phyloP scores from a whole-genome alignment of 2,797 vertebrate genomes.

The Rhadinocentrus ornatus region DNA sequence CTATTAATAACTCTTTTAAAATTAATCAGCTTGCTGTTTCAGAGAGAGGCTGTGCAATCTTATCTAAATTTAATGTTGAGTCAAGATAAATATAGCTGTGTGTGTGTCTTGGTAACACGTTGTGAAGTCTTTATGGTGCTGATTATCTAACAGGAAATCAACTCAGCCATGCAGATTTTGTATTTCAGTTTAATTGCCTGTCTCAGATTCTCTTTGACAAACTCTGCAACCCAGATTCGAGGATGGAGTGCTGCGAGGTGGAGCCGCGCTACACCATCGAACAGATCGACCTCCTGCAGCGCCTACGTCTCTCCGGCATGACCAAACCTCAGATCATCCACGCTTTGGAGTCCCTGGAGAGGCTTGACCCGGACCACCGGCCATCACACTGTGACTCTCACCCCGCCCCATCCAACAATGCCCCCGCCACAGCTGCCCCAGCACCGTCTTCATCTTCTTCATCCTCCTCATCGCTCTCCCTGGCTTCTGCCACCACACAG shows the following conservation, averaged over 20 bases:
- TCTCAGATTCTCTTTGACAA: conserved; percentile 22
- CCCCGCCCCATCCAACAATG: conserved; percentile 60
- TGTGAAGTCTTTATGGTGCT: conserved; percentile 26
- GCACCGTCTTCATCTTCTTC: conserved; percentile 81
- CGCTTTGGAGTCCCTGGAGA: conserved; percentile 86
- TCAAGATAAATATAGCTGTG: conserved; percentile 65
- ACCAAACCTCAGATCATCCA: conserved; percentile 88
- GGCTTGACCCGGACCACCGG: conserved; percentile 84
- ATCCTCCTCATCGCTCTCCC: conserved; percentile 83
- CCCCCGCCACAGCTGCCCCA: conserved; percentile 52
- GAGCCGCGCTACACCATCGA: conserved; percentile 89
- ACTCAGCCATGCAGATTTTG: conserved; percentile 8
- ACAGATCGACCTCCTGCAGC: conserved; percentile 88
- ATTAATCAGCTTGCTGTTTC: conserved; percentile 41
- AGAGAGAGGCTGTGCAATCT: conserved; percentile 27
- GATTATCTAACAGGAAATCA: conserved; percentile 46
- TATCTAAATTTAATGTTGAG: conserved; percentile 57
- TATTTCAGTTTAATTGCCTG: neutral
- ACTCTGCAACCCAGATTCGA: conserved; percentile 72
- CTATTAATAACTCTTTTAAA: conserved; percentile 70
- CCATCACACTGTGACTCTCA: conserved; percentile 79
- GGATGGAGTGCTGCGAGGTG: conserved; percentile 84
- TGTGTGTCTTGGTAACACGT: conserved; percentile 29
- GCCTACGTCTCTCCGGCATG: conserved; percentile 86
- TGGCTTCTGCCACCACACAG: conserved; percentile 87